Conservation (phyloP, 2,797 vertebrate species). For the Aulostomus chinensis region DNA sequence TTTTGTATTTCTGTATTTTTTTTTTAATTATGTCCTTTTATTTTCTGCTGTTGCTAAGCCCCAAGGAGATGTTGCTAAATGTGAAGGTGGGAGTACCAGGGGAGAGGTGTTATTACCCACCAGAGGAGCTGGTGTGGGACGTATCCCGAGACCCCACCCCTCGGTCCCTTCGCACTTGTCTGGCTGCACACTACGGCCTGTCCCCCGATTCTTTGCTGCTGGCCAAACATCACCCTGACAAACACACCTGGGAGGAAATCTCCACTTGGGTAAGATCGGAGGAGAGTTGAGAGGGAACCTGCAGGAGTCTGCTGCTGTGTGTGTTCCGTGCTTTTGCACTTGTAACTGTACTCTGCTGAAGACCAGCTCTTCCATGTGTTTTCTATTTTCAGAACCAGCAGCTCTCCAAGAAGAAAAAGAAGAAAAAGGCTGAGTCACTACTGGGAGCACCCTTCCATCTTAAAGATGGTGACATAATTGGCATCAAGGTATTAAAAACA, state of each 20-base stretch:
- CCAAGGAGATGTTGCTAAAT: constrained; percentile 86
- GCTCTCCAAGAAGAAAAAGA: constrained; percentile 89
- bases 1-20: not conserved
- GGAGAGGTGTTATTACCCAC: constrained; percentile 78
- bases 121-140: constrained; percentile 89
- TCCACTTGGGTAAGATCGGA: constrained; percentile 84
- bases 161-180: constrained; percentile 73
- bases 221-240: constrained; percentile 91
- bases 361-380: too few relatives aligned
- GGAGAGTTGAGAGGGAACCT: not conserved
- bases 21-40: not conserved
- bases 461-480: constrained; percentile 91
- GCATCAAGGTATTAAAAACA: constrained; percentile 83
- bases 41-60: constrained; percentile 44
- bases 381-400: constrained; percentile 84
- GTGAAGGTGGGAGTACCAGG: constrained; percentile 86
- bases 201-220: constrained; percentile 87
- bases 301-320: too few relatives aligned
- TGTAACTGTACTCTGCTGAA: too few relatives aligned
- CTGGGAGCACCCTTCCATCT: constrained; percentile 87
- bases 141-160: constrained; percentile 82
- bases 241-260: constrained; percentile 89
- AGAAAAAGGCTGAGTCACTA: constrained; percentile 87
- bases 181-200: constrained; percentile 84
- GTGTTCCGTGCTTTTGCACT: too few relatives aligned